Conservation (phyloP, 2,888 invertebrate genomes). For the Pandemis heparana region DNA sequence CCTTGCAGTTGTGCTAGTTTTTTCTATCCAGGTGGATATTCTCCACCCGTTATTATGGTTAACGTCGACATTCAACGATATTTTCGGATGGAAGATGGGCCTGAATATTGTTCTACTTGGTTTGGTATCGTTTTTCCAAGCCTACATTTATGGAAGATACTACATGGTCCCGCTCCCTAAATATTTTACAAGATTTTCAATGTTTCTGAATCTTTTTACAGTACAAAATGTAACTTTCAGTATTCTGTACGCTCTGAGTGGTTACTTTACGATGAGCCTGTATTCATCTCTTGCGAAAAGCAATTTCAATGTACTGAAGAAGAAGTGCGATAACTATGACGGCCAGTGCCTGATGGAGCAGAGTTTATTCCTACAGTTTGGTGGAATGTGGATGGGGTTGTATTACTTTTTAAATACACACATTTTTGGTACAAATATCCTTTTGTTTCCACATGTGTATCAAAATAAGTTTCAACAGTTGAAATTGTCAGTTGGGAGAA, state of each 20-base stretch:
- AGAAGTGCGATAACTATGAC: conserved; percentile 73
- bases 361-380: conserved; percentile 88
- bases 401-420: conserved; percentile 86
- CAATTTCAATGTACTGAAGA: conserved; percentile 83
- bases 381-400: conserved; percentile 89
- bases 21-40: conserved; percentile 87
- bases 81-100: conserved; percentile 88
- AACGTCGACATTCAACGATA: conserved; percentile 83
- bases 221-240: conserved; percentile 85
- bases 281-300: conserved; percentile 88
- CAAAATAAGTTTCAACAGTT: conserved; percentile 89
- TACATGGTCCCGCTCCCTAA: conserved; percentile 87
- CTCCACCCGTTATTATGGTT: conserved; percentile 89
- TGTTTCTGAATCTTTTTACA: conserved; percentile 87
- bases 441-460: conserved; percentile 90
- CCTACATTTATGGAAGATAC: conserved; percentile 89
- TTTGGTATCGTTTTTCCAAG: conserved; percentile 88
- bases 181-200: conserved; percentile 88
- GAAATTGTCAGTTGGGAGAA: conserved; percentile 83
- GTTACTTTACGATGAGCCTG: conserved; percentile 89
- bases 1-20: conserved; percentile 79
- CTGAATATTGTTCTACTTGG: conserved; percentile 88
- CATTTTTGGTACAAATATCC: conserved; percentile 80
- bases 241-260: conserved; percentile 86
- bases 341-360: conserved; percentile 88